Evolutionary conservation across 1,140 invertebrate species (phyloP).

Genomic region (Drosophila nigromelanica): DNA sequence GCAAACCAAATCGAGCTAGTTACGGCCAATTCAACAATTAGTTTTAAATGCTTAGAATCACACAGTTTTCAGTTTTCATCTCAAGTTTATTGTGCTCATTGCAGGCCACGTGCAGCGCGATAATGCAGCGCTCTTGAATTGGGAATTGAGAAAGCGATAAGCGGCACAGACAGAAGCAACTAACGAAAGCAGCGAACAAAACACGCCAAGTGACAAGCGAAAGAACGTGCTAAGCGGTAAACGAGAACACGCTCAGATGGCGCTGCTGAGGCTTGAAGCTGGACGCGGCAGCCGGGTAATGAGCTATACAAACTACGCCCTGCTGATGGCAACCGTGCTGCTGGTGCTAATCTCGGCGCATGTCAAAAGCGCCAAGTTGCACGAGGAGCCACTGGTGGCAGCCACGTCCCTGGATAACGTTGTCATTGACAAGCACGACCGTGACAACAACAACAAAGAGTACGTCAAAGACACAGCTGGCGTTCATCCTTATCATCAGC

Average conservation of each 20-base stretch:
- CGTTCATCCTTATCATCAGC: conserved; percentile 19
- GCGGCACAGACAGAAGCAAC: conserved; percentile 16
- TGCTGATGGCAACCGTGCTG: conserved; percentile 62
- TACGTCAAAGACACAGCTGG: conserved; percentile 16
- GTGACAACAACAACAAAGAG: conserved; percentile 7
- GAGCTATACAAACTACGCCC: conserved; percentile 67
- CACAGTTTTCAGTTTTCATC: neutral
- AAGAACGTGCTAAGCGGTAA: conserved; percentile 24
- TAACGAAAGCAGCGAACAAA: conserved; percentile 17
- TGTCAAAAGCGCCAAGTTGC: conserved; percentile 69
- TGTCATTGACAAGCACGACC: conserved; percentile 25
- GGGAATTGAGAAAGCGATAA: conserved; percentile 38
- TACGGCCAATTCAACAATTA: conserved; percentile 1
- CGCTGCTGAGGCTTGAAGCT: conserved; percentile 18
- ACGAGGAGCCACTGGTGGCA: conserved; percentile 31
- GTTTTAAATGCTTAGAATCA: neutral
- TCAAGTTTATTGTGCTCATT: conserved; percentile 37
- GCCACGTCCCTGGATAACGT: conserved; percentile 33
- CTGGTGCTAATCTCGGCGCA: conserved; percentile 73
- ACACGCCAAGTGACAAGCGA: conserved; percentile 19
- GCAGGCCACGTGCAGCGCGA: conserved; percentile 62
- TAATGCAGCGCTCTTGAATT: conserved; percentile 53
- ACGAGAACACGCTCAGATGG: conserved; percentile 37
- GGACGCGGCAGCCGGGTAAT: conserved; percentile 26
- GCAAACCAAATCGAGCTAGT: conserved; percentile 2